Base-by-base conservation (phyloP, 2,113 vertebrate genomes). In the Empidonax traillii region DNA sequence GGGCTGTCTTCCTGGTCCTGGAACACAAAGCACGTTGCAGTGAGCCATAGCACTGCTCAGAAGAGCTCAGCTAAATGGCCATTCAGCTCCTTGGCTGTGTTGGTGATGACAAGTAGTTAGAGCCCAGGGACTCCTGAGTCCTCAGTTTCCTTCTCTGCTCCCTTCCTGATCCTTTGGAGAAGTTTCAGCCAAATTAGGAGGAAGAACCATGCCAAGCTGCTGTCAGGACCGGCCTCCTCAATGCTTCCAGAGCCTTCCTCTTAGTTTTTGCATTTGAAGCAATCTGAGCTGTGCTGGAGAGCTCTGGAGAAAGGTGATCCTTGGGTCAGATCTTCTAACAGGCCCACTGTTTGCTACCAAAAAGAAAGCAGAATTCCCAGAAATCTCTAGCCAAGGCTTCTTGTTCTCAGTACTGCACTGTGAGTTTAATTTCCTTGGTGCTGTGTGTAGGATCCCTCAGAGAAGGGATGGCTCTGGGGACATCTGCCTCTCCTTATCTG, bases 61-160 rank as follows among this genome's bases (percentile, higher is more conserved):
- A 90, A 81, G 51, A 78, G 69, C 46, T 51, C 87, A 92, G 92
- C 93, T 94, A 75, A 93, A 81, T 9, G 62, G 46, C 90, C 73
- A 24, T 81, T 88, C 76, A 92, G 76, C 76, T 93, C 28, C 87
- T 95, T 94, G 94, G 91, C 93, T 92, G 35, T 52, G 86, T 58
- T 68, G 69, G 84, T 89, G 95, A 94, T 94, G 95, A 95, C 95
- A 96, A 94, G 89, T 41, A 89, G 87, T 71, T 86, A 94, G 65
- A 96, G 69, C 47, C 39, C 85, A 92, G 75, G 63, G 82, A 83
- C 39, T 93, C 78, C 84, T 55, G 89, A 93, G 80, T 90, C 91
- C 93, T 65, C 56, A 52, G 61, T 92, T 94, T 72, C 68, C 55
- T 27, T 90, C 47, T 94, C 56, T 92, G 55, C 76, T 89, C 47